These are phyloP conservation scores for Rhabdomys pumilio DNA, from an alignment of 2,797 vertebrate species.

Conservation along the genomic window DNA sequence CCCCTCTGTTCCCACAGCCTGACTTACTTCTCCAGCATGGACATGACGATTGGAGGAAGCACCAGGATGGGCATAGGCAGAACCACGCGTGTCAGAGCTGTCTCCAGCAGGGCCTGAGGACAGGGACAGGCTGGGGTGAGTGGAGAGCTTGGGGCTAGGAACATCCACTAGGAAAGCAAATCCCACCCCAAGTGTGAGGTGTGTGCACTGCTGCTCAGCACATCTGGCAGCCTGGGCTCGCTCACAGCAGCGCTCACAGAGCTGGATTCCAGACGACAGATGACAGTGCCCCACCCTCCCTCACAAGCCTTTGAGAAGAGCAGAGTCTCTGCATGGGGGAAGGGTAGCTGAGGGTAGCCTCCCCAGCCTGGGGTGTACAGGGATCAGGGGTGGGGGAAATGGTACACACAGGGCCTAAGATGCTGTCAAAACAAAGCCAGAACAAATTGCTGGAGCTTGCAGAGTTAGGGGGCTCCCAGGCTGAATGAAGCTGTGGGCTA, in stretches of 20 bases:
- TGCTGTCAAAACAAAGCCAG: constrained; percentile 35
- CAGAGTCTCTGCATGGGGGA: neutral
- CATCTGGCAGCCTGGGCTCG: constrained; percentile 50
- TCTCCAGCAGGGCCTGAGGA: constrained; percentile 95
- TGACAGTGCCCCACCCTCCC: neutral
- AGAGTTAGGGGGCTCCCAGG: neutral
- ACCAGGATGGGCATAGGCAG: constrained; percentile 97
- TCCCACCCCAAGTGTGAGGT: neutral
- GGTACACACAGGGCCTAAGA: constrained; percentile 63
- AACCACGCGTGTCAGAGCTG: constrained; percentile 95
- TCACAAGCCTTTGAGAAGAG: constrained; percentile 47
- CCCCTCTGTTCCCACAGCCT: neutral
- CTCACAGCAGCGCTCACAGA: constrained; percentile 14
- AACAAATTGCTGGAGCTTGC: constrained; percentile 75
- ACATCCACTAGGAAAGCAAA: neutral
- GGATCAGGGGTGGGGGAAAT: neutral
- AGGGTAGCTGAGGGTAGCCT: neutral
- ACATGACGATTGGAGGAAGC: constrained; percentile 96
- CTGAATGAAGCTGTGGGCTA: neutral
- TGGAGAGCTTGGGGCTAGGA: neutral
- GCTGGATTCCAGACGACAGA: neutral
- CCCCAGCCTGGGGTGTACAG: neutral
- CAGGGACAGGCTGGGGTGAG: constrained; percentile 66
- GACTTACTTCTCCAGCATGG: constrained; percentile 96
- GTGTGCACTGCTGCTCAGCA: neutral